Evolutionary conservation across 2,888 invertebrate genomes (phyloP).

Genomic region (Athalia cordata): DNA sequence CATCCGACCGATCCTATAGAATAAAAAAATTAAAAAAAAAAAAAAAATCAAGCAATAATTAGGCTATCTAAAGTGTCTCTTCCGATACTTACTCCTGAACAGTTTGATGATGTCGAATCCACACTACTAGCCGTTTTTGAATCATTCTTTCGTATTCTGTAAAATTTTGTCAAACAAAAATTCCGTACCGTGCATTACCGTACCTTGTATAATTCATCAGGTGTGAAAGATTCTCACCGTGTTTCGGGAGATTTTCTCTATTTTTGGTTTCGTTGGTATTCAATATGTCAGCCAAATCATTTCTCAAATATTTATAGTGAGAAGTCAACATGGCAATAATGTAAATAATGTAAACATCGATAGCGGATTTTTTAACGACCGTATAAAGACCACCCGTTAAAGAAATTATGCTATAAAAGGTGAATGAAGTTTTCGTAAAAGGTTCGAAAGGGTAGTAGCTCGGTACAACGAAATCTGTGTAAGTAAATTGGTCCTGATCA

Average conservation of each 20-base stretch:
- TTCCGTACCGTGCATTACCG: neutral
- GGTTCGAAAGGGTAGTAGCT: constrained; percentile 52
- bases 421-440: constrained; percentile 49
- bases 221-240: neutral
- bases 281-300: constrained; percentile 50
- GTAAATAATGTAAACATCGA: constrained; percentile 58
- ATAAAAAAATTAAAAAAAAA: neutral
- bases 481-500: constrained; percentile 51
- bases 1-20: constrained; percentile 45
- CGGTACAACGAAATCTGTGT: constrained; percentile 55
- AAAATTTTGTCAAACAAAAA: neutral
- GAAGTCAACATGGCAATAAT: constrained; percentile 54
- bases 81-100: constrained; percentile 52
- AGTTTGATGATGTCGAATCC: constrained; percentile 50
- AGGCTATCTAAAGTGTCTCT: neutral
- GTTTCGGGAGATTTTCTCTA: constrained; percentile 9
- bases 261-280: neutral
- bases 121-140: constrained; percentile 45
- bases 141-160: neutral
- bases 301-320: constrained; percentile 55
- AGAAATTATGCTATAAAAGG: constrained; percentile 48
- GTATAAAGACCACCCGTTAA: constrained; percentile 40
- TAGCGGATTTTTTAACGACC: constrained; percentile 51
- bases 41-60: neutral
- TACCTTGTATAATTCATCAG: neutral